Evolutionary conservation across 1,140 invertebrate species (phyloP).

Genomic region (Anagrus nilaparvatae): DNA sequence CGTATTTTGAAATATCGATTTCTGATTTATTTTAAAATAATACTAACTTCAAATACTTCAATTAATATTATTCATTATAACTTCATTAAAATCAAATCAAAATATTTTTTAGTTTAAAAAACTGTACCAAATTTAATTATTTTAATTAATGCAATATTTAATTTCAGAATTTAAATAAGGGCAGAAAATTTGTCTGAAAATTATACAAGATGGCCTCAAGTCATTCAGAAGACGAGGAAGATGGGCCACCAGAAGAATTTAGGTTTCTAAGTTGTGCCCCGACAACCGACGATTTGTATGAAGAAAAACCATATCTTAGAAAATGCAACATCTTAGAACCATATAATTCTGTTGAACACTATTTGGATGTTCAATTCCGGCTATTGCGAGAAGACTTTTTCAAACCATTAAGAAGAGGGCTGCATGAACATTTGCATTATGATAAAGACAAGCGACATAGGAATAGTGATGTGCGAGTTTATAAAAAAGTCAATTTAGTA

Average conservation of each 20-base stretch:
- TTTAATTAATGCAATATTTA: no score
- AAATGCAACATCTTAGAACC: conserved; percentile 50
- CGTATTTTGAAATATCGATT: no score
- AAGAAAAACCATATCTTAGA: conserved; percentile 27
- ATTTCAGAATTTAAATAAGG: no score
- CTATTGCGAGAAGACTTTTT: conserved; percentile 67
- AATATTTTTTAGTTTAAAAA: no score
- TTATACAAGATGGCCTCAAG: no score
- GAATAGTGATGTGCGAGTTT: not conserved
- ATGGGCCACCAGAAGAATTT: not conserved
- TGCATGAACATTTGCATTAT: conserved; percentile 40
- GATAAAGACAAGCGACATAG: no score
- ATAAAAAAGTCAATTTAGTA: not conserved
- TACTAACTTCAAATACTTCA: no score
- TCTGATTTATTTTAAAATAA: no score
- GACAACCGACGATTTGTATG: conserved; percentile 1
- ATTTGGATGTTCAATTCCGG: conserved; percentile 68
- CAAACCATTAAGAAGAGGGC: conserved; percentile 46
- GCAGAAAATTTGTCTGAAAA: no score
- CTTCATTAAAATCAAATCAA: no score
- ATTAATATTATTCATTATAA: no score
- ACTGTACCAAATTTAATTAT: no score
- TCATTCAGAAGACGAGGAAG: not conserved
- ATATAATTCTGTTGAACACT: conserved; percentile 56
- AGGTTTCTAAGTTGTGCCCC: not conserved